A percentile compares a stretch with the other conserved stretches of the same genome.
Conservation (phyloP, 1,140 invertebrate species). For the Neodiprion pinetum region DNA sequence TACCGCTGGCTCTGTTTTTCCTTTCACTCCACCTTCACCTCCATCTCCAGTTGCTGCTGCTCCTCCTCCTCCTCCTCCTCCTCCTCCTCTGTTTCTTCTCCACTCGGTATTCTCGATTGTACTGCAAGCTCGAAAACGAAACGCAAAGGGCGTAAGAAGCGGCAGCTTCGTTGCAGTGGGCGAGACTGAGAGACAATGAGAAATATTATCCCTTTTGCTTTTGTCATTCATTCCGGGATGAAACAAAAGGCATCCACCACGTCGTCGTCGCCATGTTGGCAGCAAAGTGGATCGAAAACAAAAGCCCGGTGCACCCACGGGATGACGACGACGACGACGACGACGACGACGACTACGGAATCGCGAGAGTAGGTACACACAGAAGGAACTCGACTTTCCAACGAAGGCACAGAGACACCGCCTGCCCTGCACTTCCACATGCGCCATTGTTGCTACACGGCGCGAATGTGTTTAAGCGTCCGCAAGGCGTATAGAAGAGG, state of each 20-base stretch:
- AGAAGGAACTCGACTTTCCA: too few species aligned
- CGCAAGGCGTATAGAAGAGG: background rate
- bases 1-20: background rate
- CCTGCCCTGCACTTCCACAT: too few species aligned
- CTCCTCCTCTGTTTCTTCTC: too few species aligned
- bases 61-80: too few species aligned
- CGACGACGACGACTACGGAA: constrained; percentile 22
- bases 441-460: too few species aligned
- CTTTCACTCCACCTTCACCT: background rate
- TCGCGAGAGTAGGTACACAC: constrained; percentile 15
- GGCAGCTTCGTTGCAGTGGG: background rate
- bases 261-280: constrained; percentile 27
- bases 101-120: background rate
- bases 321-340: background rate
- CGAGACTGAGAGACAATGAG: constrained; percentile 29
- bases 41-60: background rate
- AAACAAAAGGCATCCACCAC: constrained; percentile 35
- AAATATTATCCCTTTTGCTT: constrained; percentile 36
- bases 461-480: background rate
- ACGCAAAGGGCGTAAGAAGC: constrained; percentile 7
- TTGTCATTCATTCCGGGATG: constrained; percentile 33
- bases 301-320: constrained; percentile 43
- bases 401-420: too few species aligned
- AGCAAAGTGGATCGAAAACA: constrained; percentile 50
- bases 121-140: background rate